Evolutionary conservation across 30 jellyfish, hydroid and myxozoan genomes (phyloP).

Genomic region (Chrysaora quinquecirrha): DNA sequence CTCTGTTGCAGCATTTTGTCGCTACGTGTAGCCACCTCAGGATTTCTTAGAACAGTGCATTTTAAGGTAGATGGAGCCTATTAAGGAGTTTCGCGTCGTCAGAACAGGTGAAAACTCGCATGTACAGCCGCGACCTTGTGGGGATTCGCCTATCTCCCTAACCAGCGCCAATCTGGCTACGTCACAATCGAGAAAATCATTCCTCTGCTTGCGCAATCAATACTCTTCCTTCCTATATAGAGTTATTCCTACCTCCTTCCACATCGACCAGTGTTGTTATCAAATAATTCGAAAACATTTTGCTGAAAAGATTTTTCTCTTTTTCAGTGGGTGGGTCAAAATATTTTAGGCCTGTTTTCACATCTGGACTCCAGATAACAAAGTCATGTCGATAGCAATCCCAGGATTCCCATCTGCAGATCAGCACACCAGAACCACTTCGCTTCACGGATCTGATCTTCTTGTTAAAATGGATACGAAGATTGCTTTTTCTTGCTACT

Average conservation of each 20-base stretch:
- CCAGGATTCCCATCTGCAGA: constrained; percentile 35
- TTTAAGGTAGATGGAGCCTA: no score
- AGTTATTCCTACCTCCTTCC: constrained; percentile 39
- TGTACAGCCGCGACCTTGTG: no score
- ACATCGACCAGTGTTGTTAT: constrained; percentile 26
- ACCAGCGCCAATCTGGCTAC: no score
- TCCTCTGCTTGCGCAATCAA: no score
- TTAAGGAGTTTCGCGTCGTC: no score
- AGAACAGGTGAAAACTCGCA: no score
- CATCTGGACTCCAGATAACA: constrained; percentile 93
- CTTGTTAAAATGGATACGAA: constrained; percentile 43
- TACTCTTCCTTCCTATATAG: no score
- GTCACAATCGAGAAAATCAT: no score
- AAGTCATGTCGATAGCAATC: constrained; percentile 56
- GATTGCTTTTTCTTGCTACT: constrained; percentile 43
- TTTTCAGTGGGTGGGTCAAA: constrained; percentile 4
- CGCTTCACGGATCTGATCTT: constrained; percentile 46
- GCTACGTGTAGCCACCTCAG: no score
- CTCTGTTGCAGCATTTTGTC: no score
- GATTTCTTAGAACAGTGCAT: no score
- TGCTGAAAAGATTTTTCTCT: constrained; percentile 18
- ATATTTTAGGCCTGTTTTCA: constrained; percentile 52
- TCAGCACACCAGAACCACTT: background rate
- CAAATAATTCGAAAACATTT: constrained; percentile 16
- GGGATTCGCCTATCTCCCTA: no score